Evolutionary conservation across 1,140 invertebrate species (phyloP).

Genomic region (Manduca sexta): DNA sequence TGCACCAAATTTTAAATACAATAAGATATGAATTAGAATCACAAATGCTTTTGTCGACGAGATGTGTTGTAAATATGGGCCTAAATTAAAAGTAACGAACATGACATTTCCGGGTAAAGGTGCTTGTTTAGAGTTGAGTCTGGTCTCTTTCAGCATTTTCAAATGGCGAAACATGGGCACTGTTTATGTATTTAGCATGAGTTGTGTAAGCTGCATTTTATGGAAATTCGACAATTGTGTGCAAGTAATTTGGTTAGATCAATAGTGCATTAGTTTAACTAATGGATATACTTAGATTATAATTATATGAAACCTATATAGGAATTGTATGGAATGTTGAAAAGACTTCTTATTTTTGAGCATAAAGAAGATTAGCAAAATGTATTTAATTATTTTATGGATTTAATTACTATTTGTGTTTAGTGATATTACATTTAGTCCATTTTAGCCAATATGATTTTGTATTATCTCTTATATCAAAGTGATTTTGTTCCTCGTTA

Average conservation of each 20-base stretch:
- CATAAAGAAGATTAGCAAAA: constrained; percentile 31
- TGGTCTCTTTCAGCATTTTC: neutral
- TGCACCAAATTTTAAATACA: too few species aligned
- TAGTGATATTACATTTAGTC: constrained; percentile 51
- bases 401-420: constrained; percentile 44
- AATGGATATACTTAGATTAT: constrained; percentile 32
- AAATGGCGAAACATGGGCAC: constrained; percentile 4
- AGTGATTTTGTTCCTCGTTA: constrained; percentile 61
- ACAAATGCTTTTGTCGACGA: too few species aligned
- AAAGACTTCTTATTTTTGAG: constrained; percentile 38
- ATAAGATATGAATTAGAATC: too few species aligned
- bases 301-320: constrained; percentile 25
- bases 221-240: constrained; percentile 17
- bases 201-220: constrained; percentile 25
- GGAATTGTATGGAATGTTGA: constrained; percentile 45
- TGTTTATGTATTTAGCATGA: constrained; percentile 14
- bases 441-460: constrained; percentile 33
- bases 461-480: constrained; percentile 28
- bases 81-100: constrained; percentile 11
- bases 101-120: neutral
- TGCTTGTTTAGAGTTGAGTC: constrained; percentile 15
- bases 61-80: constrained; percentile 1
- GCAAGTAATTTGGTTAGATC: constrained; percentile 24
- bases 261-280: constrained; percentile 37
- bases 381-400: constrained; percentile 36